Conservation (phyloP, 2,113 vertebrate species). For the Phyllostomus hastatus region DNA sequence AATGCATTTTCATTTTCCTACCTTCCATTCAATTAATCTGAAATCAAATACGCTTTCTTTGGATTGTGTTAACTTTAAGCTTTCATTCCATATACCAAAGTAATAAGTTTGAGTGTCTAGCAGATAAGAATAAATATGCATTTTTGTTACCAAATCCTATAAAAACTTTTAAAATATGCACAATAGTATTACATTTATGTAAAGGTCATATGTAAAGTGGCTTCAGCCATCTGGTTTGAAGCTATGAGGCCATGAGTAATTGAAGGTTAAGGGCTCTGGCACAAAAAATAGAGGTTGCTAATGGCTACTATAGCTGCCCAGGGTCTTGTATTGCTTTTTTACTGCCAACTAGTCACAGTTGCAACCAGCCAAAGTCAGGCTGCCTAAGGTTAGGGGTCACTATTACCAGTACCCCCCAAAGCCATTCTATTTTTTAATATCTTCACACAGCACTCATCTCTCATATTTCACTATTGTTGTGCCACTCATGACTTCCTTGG, state of each 20-base stretch:
- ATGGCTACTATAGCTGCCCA: not conserved
- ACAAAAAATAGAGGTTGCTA: not conserved
- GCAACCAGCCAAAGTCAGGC: not conserved
- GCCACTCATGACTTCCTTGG: not conserved
- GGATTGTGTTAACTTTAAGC: conserved; percentile 26
- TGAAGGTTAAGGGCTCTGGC: not conserved
- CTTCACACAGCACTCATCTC: not conserved
- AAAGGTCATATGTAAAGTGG: conserved; percentile 15
- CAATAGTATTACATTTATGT: not conserved
- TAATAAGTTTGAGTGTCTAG: not conserved
- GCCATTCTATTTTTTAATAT: not conserved
- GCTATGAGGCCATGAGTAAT: not conserved
- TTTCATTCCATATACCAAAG: not conserved
- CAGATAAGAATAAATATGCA: conserved; percentile 5
- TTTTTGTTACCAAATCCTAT: not conserved
- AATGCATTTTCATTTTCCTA: conserved; percentile 39
- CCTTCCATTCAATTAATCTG: conserved; percentile 26
- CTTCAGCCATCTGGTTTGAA: not conserved
- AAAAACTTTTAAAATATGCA: not conserved
- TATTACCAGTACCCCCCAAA: not conserved
- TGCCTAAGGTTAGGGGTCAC: not conserved
- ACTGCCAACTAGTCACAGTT: not conserved
- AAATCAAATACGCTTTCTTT: conserved; percentile 50
- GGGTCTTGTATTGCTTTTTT: not conserved
- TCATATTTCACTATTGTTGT: not conserved